These are phyloP conservation scores for Thymallus thymallus DNA, from an alignment of 2,113 vertebrate species.

Conservation along the genomic window DNA sequence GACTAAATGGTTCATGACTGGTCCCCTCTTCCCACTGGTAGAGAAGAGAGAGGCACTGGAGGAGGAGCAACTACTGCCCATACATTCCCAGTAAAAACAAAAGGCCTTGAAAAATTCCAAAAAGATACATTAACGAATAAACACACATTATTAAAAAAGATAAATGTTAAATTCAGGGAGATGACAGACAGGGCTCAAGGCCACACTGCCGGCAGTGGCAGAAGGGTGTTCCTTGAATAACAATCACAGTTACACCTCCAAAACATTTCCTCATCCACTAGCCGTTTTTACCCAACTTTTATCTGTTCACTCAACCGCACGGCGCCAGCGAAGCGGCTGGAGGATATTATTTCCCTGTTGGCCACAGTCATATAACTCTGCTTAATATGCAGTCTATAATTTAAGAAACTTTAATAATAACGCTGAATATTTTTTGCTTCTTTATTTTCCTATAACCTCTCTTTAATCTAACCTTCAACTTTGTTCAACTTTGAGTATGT, in stretches of 20 bases:
- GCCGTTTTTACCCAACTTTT: conserved; percentile 76
- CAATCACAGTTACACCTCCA: conserved; percentile 77
- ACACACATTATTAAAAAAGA: conserved; percentile 48
- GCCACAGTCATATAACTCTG: conserved; percentile 76
- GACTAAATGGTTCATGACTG: conserved; percentile 85
- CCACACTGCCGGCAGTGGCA: conserved; percentile 61
- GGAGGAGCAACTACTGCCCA: conserved; percentile 24
- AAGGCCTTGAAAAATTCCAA: conserved; percentile 68
- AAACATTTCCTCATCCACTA: conserved; percentile 79
- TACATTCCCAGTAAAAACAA: conserved; percentile 63
- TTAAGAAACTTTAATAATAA: conserved; percentile 78
- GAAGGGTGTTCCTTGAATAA: conserved; percentile 76
- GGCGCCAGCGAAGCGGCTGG: conserved; percentile 70
- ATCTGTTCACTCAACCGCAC: conserved; percentile 77
- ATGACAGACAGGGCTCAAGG: conserved; percentile 74
- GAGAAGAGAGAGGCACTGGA: conserved; percentile 52
- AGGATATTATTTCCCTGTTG: conserved; percentile 82
- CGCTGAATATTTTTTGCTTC: conserved; percentile 65
- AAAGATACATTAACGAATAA: conserved; percentile 71
- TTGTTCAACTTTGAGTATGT: conserved; percentile 75
- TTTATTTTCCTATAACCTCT: conserved; percentile 64
- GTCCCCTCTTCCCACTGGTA: conserved; percentile 60
- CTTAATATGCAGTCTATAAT: conserved; percentile 81
- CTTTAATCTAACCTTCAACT: conserved; percentile 72
- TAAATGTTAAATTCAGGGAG: conserved; percentile 69